Evolutionary conservation across 92 coral and sea anemone genomes (phyloP).

Genomic region (Bergia sp.): DNA sequence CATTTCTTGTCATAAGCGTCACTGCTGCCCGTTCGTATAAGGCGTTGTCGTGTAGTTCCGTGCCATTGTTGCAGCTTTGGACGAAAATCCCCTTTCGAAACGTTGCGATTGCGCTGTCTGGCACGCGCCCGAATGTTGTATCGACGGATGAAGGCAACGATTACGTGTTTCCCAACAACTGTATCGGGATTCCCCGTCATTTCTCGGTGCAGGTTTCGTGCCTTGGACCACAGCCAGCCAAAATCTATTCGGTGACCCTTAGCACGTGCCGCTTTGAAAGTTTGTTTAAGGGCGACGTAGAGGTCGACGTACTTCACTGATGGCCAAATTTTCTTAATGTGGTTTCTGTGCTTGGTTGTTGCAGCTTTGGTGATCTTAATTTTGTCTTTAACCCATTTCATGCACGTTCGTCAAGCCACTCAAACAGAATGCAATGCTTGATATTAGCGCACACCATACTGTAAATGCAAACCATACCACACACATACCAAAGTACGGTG

Average conservation of each 20-base stretch:
- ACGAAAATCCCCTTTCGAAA: background rate
- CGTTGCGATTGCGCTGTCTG: conserved; percentile 29
- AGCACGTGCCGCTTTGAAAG: conserved; percentile 21
- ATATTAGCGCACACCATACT: too few relatives aligned
- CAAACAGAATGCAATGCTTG: too few relatives aligned
- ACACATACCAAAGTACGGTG: too few relatives aligned
- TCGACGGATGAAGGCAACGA: conserved; percentile 4
- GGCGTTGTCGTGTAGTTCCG: too few relatives aligned
- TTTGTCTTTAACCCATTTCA: conserved; percentile 12
- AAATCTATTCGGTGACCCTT: conserved; percentile 22
- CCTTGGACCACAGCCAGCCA: conserved; percentile 30
- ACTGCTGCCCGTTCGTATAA: too few relatives aligned
- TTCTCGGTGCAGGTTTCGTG: conserved; percentile 14
- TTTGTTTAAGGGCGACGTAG: conserved; percentile 14
- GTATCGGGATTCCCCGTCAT: conserved; percentile 24
- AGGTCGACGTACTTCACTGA: conserved; percentile 22
- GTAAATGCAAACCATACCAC: too few relatives aligned
- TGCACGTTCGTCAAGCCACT: too few relatives aligned
- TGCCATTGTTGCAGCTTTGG: too few relatives aligned
- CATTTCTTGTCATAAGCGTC: too few relatives aligned
- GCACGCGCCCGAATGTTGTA: background rate
- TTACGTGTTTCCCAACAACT: conserved; percentile 20
- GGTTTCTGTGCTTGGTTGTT: conserved; percentile 14
- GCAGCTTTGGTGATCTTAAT: conserved; percentile 6
- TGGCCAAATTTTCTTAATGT: background rate